phyloP scores from a whole-genome alignment of 2,888 invertebrate genomes.

The Lobophora halterata region DNA sequence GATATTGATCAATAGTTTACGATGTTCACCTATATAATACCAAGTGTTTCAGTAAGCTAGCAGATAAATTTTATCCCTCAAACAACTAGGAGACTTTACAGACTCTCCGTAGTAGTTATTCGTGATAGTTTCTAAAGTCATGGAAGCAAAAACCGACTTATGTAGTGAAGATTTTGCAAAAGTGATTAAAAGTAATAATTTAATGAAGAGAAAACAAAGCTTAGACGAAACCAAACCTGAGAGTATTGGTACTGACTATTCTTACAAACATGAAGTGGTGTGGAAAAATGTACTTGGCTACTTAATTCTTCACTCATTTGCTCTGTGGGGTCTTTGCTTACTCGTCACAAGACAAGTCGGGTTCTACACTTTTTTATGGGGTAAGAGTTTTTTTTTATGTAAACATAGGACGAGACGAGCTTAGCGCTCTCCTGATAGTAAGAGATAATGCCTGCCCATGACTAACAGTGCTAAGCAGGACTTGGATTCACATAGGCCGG shows the following conservation, averaged over 20 bases:
- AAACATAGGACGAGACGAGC: too few species aligned
- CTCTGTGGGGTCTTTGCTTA: slow-evolving; percentile 67
- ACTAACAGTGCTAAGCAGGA: too few species aligned
- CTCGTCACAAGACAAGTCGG: slow-evolving; percentile 38
- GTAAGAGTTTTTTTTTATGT: too few species aligned
- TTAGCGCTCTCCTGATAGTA: too few species aligned
- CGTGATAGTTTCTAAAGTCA: background rate
- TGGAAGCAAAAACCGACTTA: slow-evolving; percentile 1
- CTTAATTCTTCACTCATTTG: slow-evolving; percentile 74
- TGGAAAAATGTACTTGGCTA: slow-evolving; percentile 84
- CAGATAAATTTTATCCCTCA: background rate
- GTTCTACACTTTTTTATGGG: slow-evolving; percentile 43
- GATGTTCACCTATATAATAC: background rate
- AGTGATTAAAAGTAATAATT: background rate
- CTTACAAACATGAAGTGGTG: slow-evolving; percentile 75
- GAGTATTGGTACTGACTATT: slow-evolving; percentile 49
- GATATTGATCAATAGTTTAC: background rate
- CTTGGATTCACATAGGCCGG: too few species aligned
- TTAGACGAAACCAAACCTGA: background rate
- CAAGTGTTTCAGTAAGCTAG: background rate
- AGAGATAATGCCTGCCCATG: too few species aligned
- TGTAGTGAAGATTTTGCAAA: slow-evolving; percentile 4
- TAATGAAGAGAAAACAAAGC: background rate
- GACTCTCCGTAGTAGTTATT: background rate
- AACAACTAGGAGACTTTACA: slow-evolving; percentile 2